phyloP scores from a whole-genome alignment of 1,140 invertebrate species.

The Meloidogyne exigua region DNA sequence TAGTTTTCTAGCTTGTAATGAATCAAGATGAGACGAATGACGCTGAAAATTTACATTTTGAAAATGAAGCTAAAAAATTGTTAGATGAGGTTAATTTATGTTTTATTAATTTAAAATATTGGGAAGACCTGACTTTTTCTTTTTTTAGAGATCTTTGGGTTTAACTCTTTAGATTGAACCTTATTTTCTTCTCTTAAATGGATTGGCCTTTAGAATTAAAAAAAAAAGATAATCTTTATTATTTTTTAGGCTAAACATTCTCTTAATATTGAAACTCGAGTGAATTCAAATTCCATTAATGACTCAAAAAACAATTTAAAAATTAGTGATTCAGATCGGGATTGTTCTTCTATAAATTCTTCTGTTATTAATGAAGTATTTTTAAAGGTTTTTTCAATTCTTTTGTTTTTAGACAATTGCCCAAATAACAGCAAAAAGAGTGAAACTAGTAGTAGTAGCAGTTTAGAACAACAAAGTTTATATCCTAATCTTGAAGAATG shows the following conservation, averaged over 20 bases:
- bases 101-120: not conserved
- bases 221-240: no score
- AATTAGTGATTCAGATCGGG: not conserved
- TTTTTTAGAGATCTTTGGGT: not conserved
- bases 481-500: conserved; percentile 22
- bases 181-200: no score
- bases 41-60: not conserved
- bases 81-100: not conserved
- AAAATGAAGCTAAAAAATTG: not conserved
- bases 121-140: not conserved
- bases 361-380: not conserved
- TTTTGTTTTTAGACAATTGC: not conserved
- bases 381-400: not conserved
- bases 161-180: no score
- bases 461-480: conserved; percentile 13
- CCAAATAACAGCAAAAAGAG: not conserved
- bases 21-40: not conserved
- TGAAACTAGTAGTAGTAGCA: not conserved
- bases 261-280: not conserved
- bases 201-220: no score
- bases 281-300: not conserved
- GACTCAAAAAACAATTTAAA: not conserved
- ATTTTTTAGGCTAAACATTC: not conserved
- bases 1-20: conserved; percentile 1
- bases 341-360: conserved; percentile 5